Conservation (phyloP, 1,140 invertebrate species). For the Araneus ventricosus region DNA sequence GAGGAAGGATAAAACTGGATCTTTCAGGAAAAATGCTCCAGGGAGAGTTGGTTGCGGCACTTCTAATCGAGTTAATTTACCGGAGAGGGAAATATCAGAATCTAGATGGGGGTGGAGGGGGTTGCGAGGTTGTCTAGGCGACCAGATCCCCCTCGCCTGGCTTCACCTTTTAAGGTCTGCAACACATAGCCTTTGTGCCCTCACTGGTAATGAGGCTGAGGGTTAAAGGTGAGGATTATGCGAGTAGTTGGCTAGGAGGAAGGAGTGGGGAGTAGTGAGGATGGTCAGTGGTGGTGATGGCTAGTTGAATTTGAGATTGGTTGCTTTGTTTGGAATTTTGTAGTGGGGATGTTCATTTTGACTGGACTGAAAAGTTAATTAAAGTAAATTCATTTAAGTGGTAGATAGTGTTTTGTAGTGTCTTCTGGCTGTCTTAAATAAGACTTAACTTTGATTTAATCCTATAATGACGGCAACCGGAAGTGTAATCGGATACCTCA, state of each 20-base stretch:
- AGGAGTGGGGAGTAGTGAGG: background rate
- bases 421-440: no score
- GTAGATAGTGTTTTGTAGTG: no score
- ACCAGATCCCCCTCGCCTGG: background rate
- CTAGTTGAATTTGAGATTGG: background rate
- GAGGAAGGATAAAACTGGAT: background rate
- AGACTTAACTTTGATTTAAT: no score
- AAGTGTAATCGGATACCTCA: no score
- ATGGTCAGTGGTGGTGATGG: background rate
- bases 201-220: background rate
- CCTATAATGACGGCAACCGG: no score
- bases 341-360: background rate
- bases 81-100: constrained; percentile 25
- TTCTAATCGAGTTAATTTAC: constrained; percentile 40
- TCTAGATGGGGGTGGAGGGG: background rate
- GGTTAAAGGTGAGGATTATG: constrained; percentile 21
- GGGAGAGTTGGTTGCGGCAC: constrained; percentile 4
- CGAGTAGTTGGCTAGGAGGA: background rate
- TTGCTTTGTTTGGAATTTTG: background rate
- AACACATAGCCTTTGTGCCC: constrained; percentile 33
- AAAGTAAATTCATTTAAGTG: no score
- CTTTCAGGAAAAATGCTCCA: constrained; percentile 24
- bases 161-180: constrained; percentile 2
- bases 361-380: no score
- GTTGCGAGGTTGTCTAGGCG: background rate